These are phyloP conservation scores for Syngnathus rostellatus DNA, from an alignment of 2,797 vertebrate genomes.

Conservation along the genomic window DNA sequence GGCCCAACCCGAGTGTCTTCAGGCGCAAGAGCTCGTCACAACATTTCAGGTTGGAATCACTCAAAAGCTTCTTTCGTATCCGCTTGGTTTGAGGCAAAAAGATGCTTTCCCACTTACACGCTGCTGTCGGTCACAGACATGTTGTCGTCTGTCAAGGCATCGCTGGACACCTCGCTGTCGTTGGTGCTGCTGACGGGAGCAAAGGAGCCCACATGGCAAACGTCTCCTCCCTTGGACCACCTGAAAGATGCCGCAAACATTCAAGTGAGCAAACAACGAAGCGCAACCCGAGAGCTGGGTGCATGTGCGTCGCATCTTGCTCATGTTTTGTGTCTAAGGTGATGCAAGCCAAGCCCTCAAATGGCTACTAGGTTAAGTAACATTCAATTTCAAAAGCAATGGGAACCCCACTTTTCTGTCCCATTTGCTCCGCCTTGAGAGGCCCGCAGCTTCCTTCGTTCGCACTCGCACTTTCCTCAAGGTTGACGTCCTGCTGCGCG, in stretches of 20 bases:
- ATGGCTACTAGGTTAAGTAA: background rate
- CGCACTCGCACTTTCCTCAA: constrained; percentile 45
- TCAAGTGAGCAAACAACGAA: background rate
- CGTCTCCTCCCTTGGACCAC: constrained; percentile 78
- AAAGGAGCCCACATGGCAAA: constrained; percentile 79
- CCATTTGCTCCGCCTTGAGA: constrained; percentile 19
- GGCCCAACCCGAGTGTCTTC: constrained; percentile 11
- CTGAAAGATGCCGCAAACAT: constrained; percentile 54
- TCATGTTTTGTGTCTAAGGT: background rate
- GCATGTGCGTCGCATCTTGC: background rate
- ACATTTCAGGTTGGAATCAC: background rate
- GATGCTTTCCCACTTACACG: constrained; percentile 76
- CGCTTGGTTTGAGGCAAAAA: background rate
- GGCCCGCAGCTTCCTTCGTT: constrained; percentile 35
- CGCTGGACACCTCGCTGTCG: constrained; percentile 93
- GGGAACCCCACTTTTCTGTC: constrained; percentile 10
- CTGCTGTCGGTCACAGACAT: constrained; percentile 95
- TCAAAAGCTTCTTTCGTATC: too few species aligned
- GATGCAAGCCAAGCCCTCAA: background rate
- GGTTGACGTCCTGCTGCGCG: constrained; percentile 45
- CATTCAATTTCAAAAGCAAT: constrained; percentile 11
- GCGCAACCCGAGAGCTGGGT: background rate
- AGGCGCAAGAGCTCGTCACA: too few species aligned
- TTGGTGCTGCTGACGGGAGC: constrained; percentile 91
- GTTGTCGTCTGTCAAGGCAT: constrained; percentile 89